Evolutionary conservation across 23 tunicate species (phyloP).

Genomic region (Halocynthia roretzi): DNA sequence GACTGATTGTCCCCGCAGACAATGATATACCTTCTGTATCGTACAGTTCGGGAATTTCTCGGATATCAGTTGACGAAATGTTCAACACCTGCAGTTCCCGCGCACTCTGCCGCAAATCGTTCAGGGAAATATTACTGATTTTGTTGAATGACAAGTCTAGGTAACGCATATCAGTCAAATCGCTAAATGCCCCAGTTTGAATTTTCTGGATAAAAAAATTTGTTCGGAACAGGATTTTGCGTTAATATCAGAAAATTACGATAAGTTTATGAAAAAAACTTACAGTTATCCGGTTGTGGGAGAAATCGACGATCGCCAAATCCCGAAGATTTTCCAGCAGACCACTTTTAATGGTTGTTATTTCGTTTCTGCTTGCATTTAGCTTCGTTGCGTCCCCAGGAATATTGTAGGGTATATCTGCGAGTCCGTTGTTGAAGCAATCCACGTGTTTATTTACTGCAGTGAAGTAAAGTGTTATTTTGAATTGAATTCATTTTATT

Average conservation of each 20-base stretch:
- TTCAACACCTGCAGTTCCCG: slow-evolving; percentile 8
- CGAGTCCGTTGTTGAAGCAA: slow-evolving; percentile 5
- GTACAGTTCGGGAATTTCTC: slow-evolving; percentile 12
- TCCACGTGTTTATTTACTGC: slow-evolving; percentile 28
- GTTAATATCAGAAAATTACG: neutral
- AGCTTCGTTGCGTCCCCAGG: slow-evolving; percentile 33
- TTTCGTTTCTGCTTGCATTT: slow-evolving; percentile 22
- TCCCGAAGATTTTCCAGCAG: slow-evolving; percentile 22
- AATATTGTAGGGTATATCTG: slow-evolving; percentile 25
- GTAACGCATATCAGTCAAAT: neutral
- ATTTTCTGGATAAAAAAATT: neutral
- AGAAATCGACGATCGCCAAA: slow-evolving; percentile 27
- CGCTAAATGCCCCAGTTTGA: slow-evolving; percentile 12
- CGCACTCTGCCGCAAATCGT: slow-evolving; percentile 12
- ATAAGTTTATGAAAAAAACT: neutral
- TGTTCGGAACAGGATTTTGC: neutral
- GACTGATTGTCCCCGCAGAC: neutral
- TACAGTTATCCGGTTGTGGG: slow-evolving; percentile 41
- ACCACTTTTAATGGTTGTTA: slow-evolving; percentile 13
- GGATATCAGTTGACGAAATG: slow-evolving; percentile 9
- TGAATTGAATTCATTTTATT: neutral
- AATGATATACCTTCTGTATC: slow-evolving; percentile 6
- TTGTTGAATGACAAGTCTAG: slow-evolving; percentile 19
- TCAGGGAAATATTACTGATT: slow-evolving; percentile 8
- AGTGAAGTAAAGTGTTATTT: neutral